Base-by-base conservation (phyloP, 2,113 vertebrate species). In the Sinocyclocheilus anophthalmus region DNA sequence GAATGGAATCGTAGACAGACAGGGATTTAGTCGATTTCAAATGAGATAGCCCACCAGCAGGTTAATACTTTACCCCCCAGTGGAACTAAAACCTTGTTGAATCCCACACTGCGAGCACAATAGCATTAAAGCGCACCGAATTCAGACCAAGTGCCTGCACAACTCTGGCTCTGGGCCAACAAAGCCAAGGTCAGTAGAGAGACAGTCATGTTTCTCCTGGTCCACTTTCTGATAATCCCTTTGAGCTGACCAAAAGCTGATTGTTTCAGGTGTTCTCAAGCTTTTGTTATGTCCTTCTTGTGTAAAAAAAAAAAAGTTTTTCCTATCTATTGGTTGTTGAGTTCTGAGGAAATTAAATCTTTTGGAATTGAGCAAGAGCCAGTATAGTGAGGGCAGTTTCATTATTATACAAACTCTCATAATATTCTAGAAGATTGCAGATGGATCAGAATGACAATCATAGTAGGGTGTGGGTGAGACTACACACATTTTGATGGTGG, bases 11-110 rank as follows among this genome's bases (percentile, higher is more conserved):
- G 84, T 45, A 78, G 86, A 89, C 86, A 83, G 88, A 85, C 79
- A 81, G 89, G 88, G 90, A 85, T 89, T 92, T 90, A 88, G 80
- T 86, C 70, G 90, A 92, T 92, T 92, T 89, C 61, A 92, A 88
- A 89, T 89, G 70, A 92, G 90, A 91, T 90, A 89, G 86, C 83
- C 77, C 72, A 85, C 53, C 83, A 87, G 85, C 84, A 88, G 87
- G 76, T 87, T 90, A 89, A 88, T 91, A 84, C 88, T 79, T 87
- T 90, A 70, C 83, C 70, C 80, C 81, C 70, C 82, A 84, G 76
- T 87, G 76, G 67, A 87, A 90, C 87, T 84, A 87, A 87, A 90
- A 80, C 89, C 85, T 83, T 55, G 73, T 75, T 85, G 85, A 86
- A 90, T 83, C 82, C 86, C 82, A 82, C 57, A 48, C 55, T 82